Percentiles rank a stretch among this genome's conserved stretches.
phyloP scores from a whole-genome alignment of 2,113 vertebrate species.

The Microtus ochrogaster region DNA sequence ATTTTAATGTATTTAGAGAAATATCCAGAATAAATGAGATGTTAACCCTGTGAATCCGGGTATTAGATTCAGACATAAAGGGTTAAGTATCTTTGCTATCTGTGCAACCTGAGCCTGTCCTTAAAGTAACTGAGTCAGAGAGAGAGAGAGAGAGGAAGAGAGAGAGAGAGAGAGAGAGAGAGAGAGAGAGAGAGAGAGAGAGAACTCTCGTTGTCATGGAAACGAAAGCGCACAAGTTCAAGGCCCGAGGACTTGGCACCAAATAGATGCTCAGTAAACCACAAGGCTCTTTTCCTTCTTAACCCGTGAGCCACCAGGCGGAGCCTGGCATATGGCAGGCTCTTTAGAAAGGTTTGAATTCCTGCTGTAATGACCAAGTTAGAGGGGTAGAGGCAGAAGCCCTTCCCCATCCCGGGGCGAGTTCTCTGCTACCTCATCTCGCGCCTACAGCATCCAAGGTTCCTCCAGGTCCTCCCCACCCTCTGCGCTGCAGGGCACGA shows the following conservation, averaged over 20 bases:
- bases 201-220: not conserved
- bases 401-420: not conserved
- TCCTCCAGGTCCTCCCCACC: not conserved
- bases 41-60: not conserved
- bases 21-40: not conserved
- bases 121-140: not conserved
- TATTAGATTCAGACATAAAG: not conserved
- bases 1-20: not conserved
- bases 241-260: not conserved
- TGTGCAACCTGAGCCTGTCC: not conserved
- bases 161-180: not conserved
- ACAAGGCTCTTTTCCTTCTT: not conserved
- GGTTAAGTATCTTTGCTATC: not conserved
- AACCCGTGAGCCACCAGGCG: not conserved
- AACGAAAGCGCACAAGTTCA: not conserved
- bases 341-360: not conserved
- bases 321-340: not conserved
- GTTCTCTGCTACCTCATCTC: not conserved
- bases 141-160: too few species aligned
- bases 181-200: not conserved
- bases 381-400: not conserved
- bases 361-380: not conserved
- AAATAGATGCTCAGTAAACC: not conserved
- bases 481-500: too few species aligned
- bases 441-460: fast-evolving